These are phyloP conservation scores for Geopemphigus sp. DNA, from an alignment of 1,140 invertebrate species.

Conservation along the genomic window DNA sequence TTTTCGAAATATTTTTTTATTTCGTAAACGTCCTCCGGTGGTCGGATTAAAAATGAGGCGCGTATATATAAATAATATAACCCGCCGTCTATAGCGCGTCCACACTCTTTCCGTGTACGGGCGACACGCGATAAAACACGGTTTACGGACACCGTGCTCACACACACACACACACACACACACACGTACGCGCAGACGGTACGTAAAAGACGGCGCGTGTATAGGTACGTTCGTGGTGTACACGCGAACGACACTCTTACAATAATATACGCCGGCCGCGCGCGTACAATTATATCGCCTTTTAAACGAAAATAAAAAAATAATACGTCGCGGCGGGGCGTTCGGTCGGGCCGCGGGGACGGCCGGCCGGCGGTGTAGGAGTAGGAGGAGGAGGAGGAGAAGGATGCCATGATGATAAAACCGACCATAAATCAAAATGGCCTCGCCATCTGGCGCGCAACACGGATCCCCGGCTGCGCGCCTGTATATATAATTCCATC, in stretches of 20 bases:
- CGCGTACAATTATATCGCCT: slow-evolving; percentile 27
- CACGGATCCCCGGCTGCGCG: slow-evolving; percentile 40
- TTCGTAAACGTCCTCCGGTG: no score
- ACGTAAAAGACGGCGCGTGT: no score
- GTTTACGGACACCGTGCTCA: background rate
- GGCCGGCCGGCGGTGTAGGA: background rate
- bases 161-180: no score
- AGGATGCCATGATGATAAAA: slow-evolving; percentile 44
- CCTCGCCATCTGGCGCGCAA: slow-evolving; percentile 41
- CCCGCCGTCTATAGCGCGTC: no score
- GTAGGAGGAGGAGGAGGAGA: no score
- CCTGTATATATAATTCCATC: slow-evolving; percentile 31
- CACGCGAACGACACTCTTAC: no score
- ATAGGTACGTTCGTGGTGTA: background rate
- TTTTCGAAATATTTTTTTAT: no score
- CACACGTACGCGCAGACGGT: no score
- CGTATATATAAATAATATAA: no score
- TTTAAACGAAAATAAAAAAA: slow-evolving; percentile 34
- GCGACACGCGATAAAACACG: slow-evolving; percentile 39
- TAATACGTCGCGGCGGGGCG: background rate
- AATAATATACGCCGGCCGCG: no score
- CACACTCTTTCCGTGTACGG: no score
- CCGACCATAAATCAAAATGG: slow-evolving; percentile 48
- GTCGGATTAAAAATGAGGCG: no score
- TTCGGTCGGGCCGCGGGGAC: background rate